These are phyloP conservation scores for Trachops cirrhosus DNA, from an alignment of 2,797 vertebrate genomes.

Conservation along the genomic window DNA sequence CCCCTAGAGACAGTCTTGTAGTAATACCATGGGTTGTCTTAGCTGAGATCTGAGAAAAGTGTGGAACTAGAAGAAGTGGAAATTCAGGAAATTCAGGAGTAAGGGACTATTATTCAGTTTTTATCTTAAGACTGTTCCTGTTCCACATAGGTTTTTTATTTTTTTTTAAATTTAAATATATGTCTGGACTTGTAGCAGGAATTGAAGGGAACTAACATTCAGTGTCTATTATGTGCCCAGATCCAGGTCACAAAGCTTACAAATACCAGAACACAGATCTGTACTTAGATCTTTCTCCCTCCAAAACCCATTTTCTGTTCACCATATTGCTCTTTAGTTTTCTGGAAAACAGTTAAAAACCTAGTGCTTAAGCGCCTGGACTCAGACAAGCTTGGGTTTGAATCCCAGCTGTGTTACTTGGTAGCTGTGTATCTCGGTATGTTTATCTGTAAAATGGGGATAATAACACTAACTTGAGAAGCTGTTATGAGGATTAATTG, in stretches of 20 bases:
- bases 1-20: background rate
- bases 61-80: background rate
- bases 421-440: background rate
- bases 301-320: background rate
- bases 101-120: background rate
- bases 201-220: background rate
- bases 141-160: background rate
- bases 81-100: background rate
- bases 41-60: background rate
- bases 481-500: background rate
- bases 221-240: background rate
- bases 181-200: background rate
- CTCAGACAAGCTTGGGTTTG: background rate
- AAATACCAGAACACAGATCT: background rate
- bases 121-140: background rate
- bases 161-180: background rate
- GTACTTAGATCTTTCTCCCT: background rate
- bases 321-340: background rate
- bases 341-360: background rate
- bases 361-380: background rate
- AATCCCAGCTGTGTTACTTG: background rate
- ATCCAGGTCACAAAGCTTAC: background rate
- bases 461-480: background rate
- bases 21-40: background rate
- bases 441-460: background rate